A percentile compares a stretch with the other conserved stretches of the same genome.
These are phyloP conservation scores for Cyphomyrus plagiostoma DNA, from an alignment of 2,113 vertebrate genomes.

Conservation along the genomic window DNA sequence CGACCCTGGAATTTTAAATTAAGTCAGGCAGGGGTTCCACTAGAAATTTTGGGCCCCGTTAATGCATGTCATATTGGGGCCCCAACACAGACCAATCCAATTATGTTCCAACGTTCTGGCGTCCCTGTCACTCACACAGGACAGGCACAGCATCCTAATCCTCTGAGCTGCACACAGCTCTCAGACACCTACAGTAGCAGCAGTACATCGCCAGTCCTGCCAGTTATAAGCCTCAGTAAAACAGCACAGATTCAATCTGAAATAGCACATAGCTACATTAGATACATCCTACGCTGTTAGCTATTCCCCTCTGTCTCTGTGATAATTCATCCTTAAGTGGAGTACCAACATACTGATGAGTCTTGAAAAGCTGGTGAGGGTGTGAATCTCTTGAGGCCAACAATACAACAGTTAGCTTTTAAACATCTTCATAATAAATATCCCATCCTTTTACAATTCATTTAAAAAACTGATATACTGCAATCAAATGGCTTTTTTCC, in stretches of 20 bases:
- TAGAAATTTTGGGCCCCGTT: background rate
- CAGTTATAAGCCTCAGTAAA: background rate
- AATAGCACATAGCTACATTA: background rate
- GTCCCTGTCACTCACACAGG: background rate
- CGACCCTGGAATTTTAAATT: background rate
- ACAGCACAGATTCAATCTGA: background rate
- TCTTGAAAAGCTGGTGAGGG: background rate
- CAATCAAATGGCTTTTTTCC: background rate
- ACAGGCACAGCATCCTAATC: background rate
- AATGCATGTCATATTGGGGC: background rate
- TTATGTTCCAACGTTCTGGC: background rate
- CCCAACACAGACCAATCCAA: background rate
- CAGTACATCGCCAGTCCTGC: background rate
- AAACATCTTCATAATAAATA: background rate
- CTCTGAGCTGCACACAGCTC: background rate
- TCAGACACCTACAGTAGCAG: background rate
- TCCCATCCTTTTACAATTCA: background rate
- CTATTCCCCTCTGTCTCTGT: background rate
- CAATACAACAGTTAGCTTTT: background rate
- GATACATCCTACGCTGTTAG: background rate
- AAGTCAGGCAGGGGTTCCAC: background rate
- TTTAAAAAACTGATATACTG: background rate
- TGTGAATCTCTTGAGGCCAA: background rate
- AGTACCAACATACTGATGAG: background rate
- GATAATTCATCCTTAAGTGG: background rate